Base-by-base conservation (phyloP, 2,113 vertebrate species). In the Takifugu flavidus region DNA sequence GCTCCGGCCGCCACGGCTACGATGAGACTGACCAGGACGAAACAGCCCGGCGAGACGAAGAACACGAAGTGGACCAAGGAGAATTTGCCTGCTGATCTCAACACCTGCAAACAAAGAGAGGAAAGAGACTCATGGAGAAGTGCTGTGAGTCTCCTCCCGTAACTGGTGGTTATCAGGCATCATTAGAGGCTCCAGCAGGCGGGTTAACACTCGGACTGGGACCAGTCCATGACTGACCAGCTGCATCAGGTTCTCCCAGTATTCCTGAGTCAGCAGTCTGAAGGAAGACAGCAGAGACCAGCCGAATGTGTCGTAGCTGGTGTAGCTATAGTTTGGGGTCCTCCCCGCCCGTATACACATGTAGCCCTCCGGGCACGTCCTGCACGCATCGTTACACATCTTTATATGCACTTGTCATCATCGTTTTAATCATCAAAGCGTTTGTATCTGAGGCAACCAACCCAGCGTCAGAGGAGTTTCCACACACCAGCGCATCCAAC, bases 241-340 rank as follows among this genome's bases (percentile, higher is more conserved):
- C 51, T 92, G 90, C 77, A 95, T 90, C 68, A 98, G 92, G 72
- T 94, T 91, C 60, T 98, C 95, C 93, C 93, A 96, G 49, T 61
- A 93, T 83, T 96, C 95, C 73, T 93, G 92, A 0, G 91, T 95
- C 93, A 96, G 91, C 49, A 98, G 91, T 53, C 95, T 91, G 82
- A 97, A 91, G 44, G 94, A 81, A 6, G 93, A 50, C 49, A 98
- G 92, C 80, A 96, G 95, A 63, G 95, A 94, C 93, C 93, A 96
- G 61, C 91, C 92, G 74, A 98, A 96, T 7, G 82, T 90, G 81
- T 98, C 96, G 0, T 90, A 98, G 78, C 84, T 95, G 68, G 94
- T 98, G 86, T 92, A 95, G 63, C 95, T 94, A 0, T 94, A 94
- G 86, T 96, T 93, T 1, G 95, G 95, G 78, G 96, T 98, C 31